phyloP scores from a whole-genome alignment of 2,888 invertebrate genomes.

The Gibbula magus region DNA sequence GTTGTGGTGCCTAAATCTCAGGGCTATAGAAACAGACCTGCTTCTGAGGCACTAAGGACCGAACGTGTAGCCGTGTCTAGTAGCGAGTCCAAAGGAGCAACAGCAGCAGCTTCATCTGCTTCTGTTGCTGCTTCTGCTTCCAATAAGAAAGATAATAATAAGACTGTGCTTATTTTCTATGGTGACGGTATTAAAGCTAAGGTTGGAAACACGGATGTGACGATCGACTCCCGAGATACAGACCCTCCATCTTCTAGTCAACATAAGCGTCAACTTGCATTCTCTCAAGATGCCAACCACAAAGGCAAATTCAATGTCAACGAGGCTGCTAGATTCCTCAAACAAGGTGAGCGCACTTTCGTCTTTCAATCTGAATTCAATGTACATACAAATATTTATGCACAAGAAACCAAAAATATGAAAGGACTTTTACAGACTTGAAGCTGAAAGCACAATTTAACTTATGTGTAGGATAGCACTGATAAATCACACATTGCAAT shows the following conservation, averaged over 20 bases:
- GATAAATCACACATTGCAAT: too few species aligned
- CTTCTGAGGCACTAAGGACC: constrained; percentile 29
- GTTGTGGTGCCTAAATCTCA: constrained; percentile 33
- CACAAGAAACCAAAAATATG: too few species aligned
- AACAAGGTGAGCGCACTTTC: constrained; percentile 44
- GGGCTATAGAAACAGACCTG: constrained; percentile 19
- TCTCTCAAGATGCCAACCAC: constrained; percentile 13
- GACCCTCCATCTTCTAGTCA: constrained; percentile 17
- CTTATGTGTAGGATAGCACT: too few species aligned
- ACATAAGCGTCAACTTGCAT: constrained; percentile 2
- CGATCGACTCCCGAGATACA: constrained; percentile 1
- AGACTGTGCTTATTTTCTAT: constrained; percentile 16
- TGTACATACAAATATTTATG: too few species aligned
- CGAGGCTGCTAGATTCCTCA: constrained; percentile 50
- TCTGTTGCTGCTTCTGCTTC: constrained; percentile 38
- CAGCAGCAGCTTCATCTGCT: constrained; percentile 37
- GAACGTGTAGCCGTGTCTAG: constrained; percentile 9
- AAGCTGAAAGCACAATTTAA: too few species aligned
- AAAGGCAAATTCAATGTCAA: constrained; percentile 44
- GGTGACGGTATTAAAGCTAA: constrained; percentile 23
- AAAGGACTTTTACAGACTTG: too few species aligned
- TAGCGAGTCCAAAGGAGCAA: constrained; percentile 11
- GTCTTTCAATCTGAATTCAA: too few species aligned
- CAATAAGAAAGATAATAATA: constrained; percentile 22
- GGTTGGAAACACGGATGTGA: constrained; percentile 1